A percentile compares a stretch with the other conserved stretches of the same genome.
These are phyloP conservation scores for Rhinopomastus cyanomelas DNA, from an alignment of 2,113 vertebrate genomes.

Conservation along the genomic window DNA sequence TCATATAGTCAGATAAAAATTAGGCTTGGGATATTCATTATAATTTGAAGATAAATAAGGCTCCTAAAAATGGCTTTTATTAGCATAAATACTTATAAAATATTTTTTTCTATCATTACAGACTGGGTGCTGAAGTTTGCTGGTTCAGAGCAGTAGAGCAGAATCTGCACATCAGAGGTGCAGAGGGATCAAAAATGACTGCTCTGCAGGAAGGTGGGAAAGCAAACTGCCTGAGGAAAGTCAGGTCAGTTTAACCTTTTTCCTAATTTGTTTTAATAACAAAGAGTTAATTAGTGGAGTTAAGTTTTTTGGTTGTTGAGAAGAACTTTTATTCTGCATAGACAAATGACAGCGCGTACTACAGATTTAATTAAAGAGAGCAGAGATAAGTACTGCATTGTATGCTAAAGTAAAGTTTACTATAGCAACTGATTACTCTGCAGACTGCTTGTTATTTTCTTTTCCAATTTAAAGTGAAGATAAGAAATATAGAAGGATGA, in stretches of 20 bases:
- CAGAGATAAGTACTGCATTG: slow-evolving; percentile 34
- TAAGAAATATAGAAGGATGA: slow-evolving; percentile 45
- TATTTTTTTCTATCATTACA: slow-evolving; percentile 37
- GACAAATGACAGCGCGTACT: not conserved
- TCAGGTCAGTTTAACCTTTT: slow-evolving; percentile 7
- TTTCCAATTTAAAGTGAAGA: slow-evolving; percentile 52
- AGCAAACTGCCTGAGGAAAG: not conserved
- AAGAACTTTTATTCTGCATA: slow-evolving; percentile 28
- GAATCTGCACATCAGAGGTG: not conserved
- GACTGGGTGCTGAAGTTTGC: not conserved
- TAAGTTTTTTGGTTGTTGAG: slow-evolving; percentile 14
- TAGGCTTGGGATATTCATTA: slow-evolving; percentile 30
- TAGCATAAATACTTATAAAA: not conserved
- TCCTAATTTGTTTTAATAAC: not conserved
- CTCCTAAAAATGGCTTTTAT: slow-evolving; percentile 1
- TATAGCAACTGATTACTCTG: slow-evolving; percentile 53
- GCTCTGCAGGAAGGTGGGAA: not conserved
- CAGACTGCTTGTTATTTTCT: slow-evolving; percentile 49
- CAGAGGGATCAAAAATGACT: not conserved
- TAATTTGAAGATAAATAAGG: slow-evolving; percentile 45
- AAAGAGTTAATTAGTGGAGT: slow-evolving; percentile 20
- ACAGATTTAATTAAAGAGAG: slow-evolving; percentile 56
- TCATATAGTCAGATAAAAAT: not conserved
- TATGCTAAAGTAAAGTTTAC: slow-evolving; percentile 51
- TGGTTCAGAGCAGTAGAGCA: not conserved